phyloP scores from a whole-genome alignment of 1,140 invertebrate genomes.

The Steinernema feltiae region DNA sequence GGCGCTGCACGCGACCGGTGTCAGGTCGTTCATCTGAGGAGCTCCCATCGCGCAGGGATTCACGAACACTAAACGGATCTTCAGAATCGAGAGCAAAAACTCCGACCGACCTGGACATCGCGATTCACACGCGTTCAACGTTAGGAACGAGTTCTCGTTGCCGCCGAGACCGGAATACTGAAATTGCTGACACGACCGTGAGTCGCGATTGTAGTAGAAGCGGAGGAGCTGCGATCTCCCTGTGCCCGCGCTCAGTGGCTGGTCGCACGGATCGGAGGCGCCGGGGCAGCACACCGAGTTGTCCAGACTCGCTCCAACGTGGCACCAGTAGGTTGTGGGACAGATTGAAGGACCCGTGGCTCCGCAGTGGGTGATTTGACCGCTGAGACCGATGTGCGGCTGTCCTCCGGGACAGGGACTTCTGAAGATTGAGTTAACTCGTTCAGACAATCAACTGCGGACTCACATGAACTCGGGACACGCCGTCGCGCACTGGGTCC shows the following conservation, averaged over 20 bases:
- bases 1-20: not conserved
- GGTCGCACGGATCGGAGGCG: constrained; percentile 26
- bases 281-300: constrained; percentile 24
- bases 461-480: constrained; percentile 28
- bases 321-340: constrained; percentile 30
- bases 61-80: not conserved
- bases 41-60: not conserved
- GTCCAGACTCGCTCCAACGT: constrained; percentile 19
- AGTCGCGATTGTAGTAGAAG: constrained; percentile 34
- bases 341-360: constrained; percentile 23
- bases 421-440: not conserved
- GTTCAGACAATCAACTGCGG: not conserved
- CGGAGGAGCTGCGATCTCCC: constrained; percentile 28
- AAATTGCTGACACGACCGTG: constrained; percentile 32
- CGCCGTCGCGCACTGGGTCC: constrained; percentile 25
- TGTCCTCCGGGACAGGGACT: constrained; percentile 21
- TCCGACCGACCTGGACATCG: not conserved
- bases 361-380: constrained; percentile 26
- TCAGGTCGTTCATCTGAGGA: not conserved
- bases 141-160: constrained; percentile 40
- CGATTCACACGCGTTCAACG: not conserved
- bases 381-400: constrained; percentile 23
- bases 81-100: not conserved
- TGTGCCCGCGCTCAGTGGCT: constrained; percentile 24
- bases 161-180: constrained; percentile 33